Evolutionary conservation across 1,140 invertebrate genomes (phyloP), one percentile per base, ranked within the genome.

Genomic region (Danaus plexippus): DNA sequence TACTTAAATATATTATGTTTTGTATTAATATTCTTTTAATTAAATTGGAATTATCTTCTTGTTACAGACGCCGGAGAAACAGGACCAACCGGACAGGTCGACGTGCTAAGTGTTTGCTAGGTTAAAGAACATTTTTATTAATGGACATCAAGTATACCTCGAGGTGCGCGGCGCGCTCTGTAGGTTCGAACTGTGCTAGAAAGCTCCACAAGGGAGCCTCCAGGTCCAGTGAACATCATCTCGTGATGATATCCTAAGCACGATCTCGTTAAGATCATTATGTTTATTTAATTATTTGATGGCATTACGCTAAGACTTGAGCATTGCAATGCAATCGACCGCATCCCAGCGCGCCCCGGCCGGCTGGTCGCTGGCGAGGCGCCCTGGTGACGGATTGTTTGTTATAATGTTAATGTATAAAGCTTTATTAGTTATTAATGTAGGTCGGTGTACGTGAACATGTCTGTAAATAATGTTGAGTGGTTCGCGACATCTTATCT

Each of bases 61-160:
- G 86, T 88, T 88, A 77, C 87, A 88, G 87, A 80, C 77, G 47
- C 77, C 81, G 57, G 86, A 88, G 63, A 88, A 88, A 68, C 78
- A 82, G 63, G 86, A 82, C 60, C 85, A 87, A 58, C 81, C 72
- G n/a, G 84, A 87, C 67, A 87, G 87, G 78, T 75, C 83, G 57
- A 64, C 80, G 64, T 87, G 81, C 63, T 87, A 80, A 82, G 66
- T 70, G 69, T 57, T 65, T 47, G 40, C 63, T 82, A 83, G 66
- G 44, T 66, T 71, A 71, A 78, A 69, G 69, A 71, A 78, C 72
- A 71, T 63, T 74, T 66, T 74, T 71, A 78, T 73, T 80, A 75
- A 83, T 77, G 77, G 75, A 76, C 67, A 59, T 78, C 55, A 76
- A 63, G 54, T 32, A 78, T 74, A 80, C 77, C 75, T 78, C 77